These are phyloP conservation scores for Kuschelorhynchus macadamiae DNA, from an alignment of 2,888 invertebrate species.

Conservation along the genomic window DNA sequence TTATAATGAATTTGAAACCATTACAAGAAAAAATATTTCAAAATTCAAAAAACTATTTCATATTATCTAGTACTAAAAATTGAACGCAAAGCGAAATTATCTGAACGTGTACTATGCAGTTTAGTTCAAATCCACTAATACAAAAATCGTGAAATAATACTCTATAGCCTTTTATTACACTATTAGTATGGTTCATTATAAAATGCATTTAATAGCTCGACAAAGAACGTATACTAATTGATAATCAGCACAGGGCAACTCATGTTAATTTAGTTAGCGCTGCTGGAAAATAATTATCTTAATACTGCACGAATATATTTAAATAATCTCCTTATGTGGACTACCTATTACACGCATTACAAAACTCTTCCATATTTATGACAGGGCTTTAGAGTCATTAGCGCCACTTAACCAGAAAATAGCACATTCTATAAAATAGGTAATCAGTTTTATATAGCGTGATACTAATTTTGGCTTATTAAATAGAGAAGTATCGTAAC, in stretches of 20 bases:
- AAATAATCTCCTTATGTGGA: conserved; percentile 21
- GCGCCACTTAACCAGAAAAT: conserved; percentile 19
- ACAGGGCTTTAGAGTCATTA: conserved; percentile 24
- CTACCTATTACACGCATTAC: conserved; percentile 24
- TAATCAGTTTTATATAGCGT: too few species aligned
- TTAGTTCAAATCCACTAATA: too few species aligned
- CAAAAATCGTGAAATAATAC: background rate
- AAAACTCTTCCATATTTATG: conserved; percentile 29
- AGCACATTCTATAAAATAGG: background rate
- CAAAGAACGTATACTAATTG: conserved; percentile 2
- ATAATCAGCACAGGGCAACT: background rate
- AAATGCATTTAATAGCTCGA: background rate
- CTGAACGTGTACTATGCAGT: too few species aligned
- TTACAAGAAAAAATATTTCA: too few species aligned
- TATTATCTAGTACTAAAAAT: too few species aligned
- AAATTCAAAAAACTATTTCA: too few species aligned
- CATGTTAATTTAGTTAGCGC: background rate
- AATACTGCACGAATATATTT: conserved; percentile 12
- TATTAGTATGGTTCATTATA: conserved; percentile 1
- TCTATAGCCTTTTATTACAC: background rate
- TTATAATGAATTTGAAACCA: too few species aligned
- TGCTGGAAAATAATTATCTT: conserved; percentile 18
- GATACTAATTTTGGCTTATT: too few species aligned
- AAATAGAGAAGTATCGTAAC: too few species aligned
- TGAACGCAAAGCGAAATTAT: too few species aligned